These are phyloP conservation scores for Disparrhopalites patrizii DNA, from an alignment of 2,888 invertebrate species.

Conservation along the genomic window DNA sequence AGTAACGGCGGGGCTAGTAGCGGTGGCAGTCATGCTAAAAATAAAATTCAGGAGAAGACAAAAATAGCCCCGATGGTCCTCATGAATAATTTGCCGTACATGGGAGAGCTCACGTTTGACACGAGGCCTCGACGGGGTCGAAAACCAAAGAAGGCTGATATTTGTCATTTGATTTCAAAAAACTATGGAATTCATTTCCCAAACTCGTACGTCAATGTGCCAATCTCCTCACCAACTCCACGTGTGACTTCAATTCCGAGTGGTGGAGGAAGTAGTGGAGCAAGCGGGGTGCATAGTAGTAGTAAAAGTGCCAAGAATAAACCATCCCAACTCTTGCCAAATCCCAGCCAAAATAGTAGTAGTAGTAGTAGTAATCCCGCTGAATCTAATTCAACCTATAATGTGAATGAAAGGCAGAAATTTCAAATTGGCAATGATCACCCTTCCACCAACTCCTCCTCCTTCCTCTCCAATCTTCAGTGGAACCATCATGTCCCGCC, in stretches of 20 bases:
- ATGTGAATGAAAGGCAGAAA: slow-evolving; percentile 2
- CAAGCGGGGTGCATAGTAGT: background rate
- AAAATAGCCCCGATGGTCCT: slow-evolving; percentile 24
- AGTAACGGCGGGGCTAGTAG: too few species aligned
- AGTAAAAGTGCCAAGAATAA: slow-evolving; percentile 57
- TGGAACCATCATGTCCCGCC: slow-evolving; percentile 54
- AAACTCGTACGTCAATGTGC: slow-evolving; percentile 39
- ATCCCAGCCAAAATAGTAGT: slow-evolving; percentile 52
- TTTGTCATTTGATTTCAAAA: slow-evolving; percentile 85
- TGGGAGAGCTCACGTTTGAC: slow-evolving; percentile 87
- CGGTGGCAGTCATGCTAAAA: background rate
- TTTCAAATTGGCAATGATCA: background rate
- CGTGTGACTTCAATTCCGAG: slow-evolving; percentile 4
- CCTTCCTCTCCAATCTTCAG: slow-evolving; percentile 1
- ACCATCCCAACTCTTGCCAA: slow-evolving; percentile 57
- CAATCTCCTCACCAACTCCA: slow-evolving; percentile 32
- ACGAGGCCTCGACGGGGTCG: slow-evolving; percentile 77
- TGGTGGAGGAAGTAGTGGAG: background rate
- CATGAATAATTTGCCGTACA: slow-evolving; percentile 67
- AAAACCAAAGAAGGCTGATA: slow-evolving; percentile 88
- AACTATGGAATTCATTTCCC: slow-evolving; percentile 67
- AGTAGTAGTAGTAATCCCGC: slow-evolving; percentile 50
- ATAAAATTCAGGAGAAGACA: background rate
- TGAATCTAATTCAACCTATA: slow-evolving; percentile 14
- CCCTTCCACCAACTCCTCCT: background rate